phyloP scores from a whole-genome alignment of 1,140 invertebrate genomes.

The Drosophila lini region DNA sequence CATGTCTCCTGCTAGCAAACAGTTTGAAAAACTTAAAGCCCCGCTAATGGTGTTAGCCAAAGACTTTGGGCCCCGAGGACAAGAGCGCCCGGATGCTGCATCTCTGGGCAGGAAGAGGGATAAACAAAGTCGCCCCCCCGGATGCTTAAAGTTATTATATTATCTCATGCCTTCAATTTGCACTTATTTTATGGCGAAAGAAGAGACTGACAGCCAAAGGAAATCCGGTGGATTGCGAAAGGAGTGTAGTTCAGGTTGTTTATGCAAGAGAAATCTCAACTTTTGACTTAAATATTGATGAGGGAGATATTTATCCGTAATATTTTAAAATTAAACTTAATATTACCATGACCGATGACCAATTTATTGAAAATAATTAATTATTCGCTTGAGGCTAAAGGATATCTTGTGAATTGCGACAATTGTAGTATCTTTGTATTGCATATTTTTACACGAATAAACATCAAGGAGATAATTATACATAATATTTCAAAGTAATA shows the following conservation, averaged over 20 bases:
- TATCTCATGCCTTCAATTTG: slow-evolving; percentile 25
- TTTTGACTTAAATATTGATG: background rate
- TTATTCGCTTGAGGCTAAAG: no score
- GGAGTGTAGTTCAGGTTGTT: background rate
- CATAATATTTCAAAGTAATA: no score
- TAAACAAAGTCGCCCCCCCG: slow-evolving; percentile 12
- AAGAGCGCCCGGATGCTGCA: slow-evolving; percentile 14
- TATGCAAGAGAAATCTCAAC: background rate
- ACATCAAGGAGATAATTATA: no score
- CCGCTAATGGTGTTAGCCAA: slow-evolving; percentile 41
- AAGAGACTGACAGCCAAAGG: background rate
- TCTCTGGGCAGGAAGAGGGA: slow-evolving; percentile 8
- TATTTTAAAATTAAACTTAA: background rate
- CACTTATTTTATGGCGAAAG: slow-evolving; percentile 10
- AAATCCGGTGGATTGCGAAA: background rate
- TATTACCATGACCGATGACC: no score
- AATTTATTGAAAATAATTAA: no score
- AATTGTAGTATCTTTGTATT: no score
- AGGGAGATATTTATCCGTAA: background rate
- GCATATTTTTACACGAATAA: no score
- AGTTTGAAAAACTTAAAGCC: slow-evolving; percentile 33
- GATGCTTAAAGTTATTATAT: slow-evolving; percentile 23
- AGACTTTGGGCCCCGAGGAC: slow-evolving; percentile 22
- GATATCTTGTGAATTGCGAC: no score
- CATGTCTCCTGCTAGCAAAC: background rate